phyloP scores from a whole-genome alignment of 2,113 vertebrate species.

The Tetrao urogallus region DNA sequence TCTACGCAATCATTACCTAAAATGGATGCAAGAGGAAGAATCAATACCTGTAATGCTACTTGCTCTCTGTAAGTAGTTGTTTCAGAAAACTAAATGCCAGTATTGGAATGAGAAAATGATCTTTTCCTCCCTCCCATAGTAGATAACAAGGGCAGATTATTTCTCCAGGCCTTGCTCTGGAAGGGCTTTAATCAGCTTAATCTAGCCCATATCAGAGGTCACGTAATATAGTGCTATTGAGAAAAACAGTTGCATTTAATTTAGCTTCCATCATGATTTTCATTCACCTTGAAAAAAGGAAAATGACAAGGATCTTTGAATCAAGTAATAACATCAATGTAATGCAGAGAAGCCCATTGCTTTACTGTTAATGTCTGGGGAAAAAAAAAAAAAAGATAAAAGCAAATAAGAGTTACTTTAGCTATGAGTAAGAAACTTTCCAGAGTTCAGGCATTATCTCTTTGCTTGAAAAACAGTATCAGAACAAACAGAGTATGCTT shows the following conservation, averaged over 20 bases:
- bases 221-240: neutral
- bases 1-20: neutral
- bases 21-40: neutral
- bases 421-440: neutral
- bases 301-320: neutral
- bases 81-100: neutral
- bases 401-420: neutral
- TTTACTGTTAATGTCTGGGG: neutral
- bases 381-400: neutral
- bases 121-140: accelerated
- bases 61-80: neutral
- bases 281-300: neutral
- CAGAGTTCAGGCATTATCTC: neutral
- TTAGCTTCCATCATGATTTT: neutral
- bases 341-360: neutral
- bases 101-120: neutral
- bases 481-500: neutral
- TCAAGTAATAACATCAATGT: neutral
- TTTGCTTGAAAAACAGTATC: neutral
- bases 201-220: neutral
- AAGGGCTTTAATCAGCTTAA: neutral
- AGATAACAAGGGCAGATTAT: neutral
- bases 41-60: neutral
- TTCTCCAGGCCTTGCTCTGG: neutral
- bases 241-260: neutral